A percentile compares a stretch with the other conserved stretches of the same genome.
Evolutionary conservation across 1,140 invertebrate genomes (phyloP).

Genomic region (Halotydeus destructor): DNA sequence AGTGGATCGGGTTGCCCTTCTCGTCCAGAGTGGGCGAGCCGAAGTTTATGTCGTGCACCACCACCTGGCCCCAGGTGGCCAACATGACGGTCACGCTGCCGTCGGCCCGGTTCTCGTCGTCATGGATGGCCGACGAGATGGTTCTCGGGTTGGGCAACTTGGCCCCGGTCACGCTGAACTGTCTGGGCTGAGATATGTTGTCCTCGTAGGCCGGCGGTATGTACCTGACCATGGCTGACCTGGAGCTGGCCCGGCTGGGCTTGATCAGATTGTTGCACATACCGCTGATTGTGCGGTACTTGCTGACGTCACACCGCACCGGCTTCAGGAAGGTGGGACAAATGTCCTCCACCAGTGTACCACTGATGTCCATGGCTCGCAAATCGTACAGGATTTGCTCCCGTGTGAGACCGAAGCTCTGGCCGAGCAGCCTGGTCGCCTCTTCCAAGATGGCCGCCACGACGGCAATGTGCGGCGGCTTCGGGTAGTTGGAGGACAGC

Average conservation of each 20-base stretch:
- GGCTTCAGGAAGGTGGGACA: slow-evolving; percentile 58
- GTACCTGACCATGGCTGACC: slow-evolving; percentile 38
- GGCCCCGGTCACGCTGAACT: slow-evolving; percentile 46
- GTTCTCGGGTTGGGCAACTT: slow-evolving; percentile 51
- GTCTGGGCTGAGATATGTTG: slow-evolving; percentile 19
- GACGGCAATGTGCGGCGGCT: slow-evolving; percentile 15
- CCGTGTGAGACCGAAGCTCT: slow-evolving; percentile 56
- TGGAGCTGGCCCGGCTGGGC: slow-evolving; percentile 20
- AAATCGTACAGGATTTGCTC: slow-evolving; percentile 67
- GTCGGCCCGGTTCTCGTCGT: slow-evolving; percentile 72
- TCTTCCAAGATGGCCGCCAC: slow-evolving; percentile 37
- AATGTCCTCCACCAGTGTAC: slow-evolving; percentile 58
- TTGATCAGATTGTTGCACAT: slow-evolving; percentile 17
- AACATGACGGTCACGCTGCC: slow-evolving; percentile 82
- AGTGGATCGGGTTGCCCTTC: too few species aligned
- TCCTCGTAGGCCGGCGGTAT: slow-evolving; percentile 26
- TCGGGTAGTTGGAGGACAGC: slow-evolving; percentile 16
- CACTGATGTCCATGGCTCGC: slow-evolving; percentile 66
- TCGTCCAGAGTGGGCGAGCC: slow-evolving; percentile 39
- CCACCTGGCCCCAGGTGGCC: slow-evolving; percentile 81
- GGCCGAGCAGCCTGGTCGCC: slow-evolving; percentile 56
- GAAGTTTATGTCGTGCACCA: slow-evolving; percentile 79
- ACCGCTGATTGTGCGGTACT: slow-evolving; percentile 14
- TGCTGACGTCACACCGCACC: slow-evolving; percentile 13
- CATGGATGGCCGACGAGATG: slow-evolving; percentile 69